Conservation (phyloP, 30 jellyfish, hydroid and myxozoan species). For the Aurelia aurita complex sp. Pacific region DNA sequence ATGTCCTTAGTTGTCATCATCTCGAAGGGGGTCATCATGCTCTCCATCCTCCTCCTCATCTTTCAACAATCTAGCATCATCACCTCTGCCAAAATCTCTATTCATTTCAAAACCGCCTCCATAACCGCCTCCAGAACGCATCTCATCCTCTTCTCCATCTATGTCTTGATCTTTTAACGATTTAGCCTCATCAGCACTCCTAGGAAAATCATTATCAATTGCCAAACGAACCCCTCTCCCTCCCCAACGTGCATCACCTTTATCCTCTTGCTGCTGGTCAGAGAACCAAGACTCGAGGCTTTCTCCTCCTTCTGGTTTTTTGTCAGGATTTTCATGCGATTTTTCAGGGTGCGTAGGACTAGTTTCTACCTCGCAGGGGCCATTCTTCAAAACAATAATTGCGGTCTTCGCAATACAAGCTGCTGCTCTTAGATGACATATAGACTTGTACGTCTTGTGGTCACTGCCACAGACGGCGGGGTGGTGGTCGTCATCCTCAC, state of each 20-base stretch:
- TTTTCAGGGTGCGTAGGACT: no score
- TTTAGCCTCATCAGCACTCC: neutral
- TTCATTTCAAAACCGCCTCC: neutral
- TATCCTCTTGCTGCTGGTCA: no score
- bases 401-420: slow-evolving; percentile 20
- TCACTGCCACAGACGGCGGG: slow-evolving; percentile 43
- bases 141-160: neutral
- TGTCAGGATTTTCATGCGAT: no score
- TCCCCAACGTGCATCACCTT: no score
- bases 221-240: no score
- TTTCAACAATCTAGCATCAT: no score
- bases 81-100: no score
- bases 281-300: no score
- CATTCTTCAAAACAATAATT: slow-evolving; percentile 30
- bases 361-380: slow-evolving; percentile 1
- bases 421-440: slow-evolving; percentile 19
- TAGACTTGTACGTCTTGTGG: slow-evolving; percentile 23
- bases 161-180: neutral
- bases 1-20: no score
- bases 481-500: neutral
- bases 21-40: no score
- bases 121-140: neutral
- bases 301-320: no score
- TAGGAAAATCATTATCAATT: no score
- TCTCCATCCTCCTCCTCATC: neutral